Conservation (phyloP, 1,140 invertebrate genomes). For the Wasmannia auropunctata region DNA sequence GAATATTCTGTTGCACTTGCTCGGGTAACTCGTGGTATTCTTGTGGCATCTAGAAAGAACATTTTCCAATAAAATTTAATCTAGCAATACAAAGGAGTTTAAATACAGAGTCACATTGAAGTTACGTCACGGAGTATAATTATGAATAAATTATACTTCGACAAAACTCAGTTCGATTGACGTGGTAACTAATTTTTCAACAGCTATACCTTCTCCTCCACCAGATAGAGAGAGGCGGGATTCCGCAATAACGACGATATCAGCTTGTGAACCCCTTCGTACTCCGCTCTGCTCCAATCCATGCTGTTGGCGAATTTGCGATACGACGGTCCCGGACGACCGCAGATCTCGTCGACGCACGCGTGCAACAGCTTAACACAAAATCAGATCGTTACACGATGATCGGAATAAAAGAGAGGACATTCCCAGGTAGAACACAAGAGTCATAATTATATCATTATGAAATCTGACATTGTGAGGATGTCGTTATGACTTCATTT, state of each 20-base stretch:
- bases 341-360: conserved; percentile 81
- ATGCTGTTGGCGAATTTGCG: conserved; percentile 75
- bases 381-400: not conserved
- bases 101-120: not conserved
- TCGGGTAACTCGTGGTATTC: conserved; percentile 78
- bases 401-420: conserved; percentile 4
- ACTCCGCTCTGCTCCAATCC: conserved; percentile 78
- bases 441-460: no score
- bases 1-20: conserved; percentile 72
- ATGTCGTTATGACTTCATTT: no score
- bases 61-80: conserved; percentile 16
- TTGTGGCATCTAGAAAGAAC: conserved; percentile 78
- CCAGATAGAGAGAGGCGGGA: conserved; percentile 74
- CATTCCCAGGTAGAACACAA: no score
- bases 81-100: not conserved
- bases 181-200: not conserved
- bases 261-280: conserved; percentile 70
- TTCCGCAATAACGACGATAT: conserved; percentile 74
- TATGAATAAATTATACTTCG: not conserved
- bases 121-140: not conserved
- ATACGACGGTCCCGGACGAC: conserved; percentile 72
- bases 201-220: conserved; percentile 76
- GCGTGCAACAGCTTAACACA: conserved; percentile 77
- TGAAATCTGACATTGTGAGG: no score
- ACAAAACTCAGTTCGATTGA: no score